Base-by-base conservation (phyloP, 2,797 vertebrate genomes). In the Gobio occitaniae region DNA sequence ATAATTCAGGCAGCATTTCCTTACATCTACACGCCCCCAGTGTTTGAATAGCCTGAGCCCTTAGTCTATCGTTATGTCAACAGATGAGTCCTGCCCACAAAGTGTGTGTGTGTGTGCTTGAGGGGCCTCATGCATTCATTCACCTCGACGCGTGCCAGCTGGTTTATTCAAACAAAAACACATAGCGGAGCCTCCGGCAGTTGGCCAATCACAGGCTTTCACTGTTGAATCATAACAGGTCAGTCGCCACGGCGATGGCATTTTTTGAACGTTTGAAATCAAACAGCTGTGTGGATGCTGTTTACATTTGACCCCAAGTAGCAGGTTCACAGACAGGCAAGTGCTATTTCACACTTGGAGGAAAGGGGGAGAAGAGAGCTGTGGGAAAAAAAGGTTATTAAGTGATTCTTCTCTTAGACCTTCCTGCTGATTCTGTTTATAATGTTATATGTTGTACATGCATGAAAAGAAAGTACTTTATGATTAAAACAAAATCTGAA, bases 151-250 rank as follows among this genome's bases (percentile, higher is more conserved):
- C 88, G 88, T 91, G 92, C 89, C 89, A 90, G 90, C 86, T 93
- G 93, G 90, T 92, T 91, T 87, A 91, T 95, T 95, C 91, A 94
- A 95, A 95, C 80, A 86, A 83, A 78, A 90, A 90, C 87, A 92
- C 88, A 87, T 90, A 89, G 90, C 81, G 17, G 47, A 48, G 50
- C 61, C 84, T 81, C 80, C 80, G 59, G 90, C 90, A 91, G 88
- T 84, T 29, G 78, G 78, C 94, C 92, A 94, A 94, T 94, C 85
- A 90, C 9, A 87, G 74, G 19, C 59, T 65, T 61, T 83, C 61
- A 63, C 65, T 63, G 63, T 88, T 29, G 72, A 83, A 90, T 48
- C 71, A n/a, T 76, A 87, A 89, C 80, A 56, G 78, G 50, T 80
- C 41, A 44, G 59, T 74, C 32, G 41, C 71, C 63, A 61, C 48